Evolutionary conservation across 2,888 invertebrate species (phyloP), one percentile per base, ranked within the genome.

Genomic region (Parnassius orleans): DNA sequence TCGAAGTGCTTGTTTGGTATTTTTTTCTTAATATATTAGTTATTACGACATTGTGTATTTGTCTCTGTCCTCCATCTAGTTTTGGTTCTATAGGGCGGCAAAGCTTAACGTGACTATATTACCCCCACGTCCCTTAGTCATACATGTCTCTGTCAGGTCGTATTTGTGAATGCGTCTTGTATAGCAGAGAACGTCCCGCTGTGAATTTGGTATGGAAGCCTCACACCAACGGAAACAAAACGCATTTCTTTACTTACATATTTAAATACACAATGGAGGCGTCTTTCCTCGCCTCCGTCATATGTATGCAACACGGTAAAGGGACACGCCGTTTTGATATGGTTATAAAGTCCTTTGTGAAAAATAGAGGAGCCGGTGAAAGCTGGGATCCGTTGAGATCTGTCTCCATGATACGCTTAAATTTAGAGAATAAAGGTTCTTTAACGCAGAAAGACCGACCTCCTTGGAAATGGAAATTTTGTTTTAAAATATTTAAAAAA

Each of bases 311-410:
- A 76, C 83, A 75, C 87, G 81, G 84, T 84, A 77, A 81, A 87
- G 85, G 90, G 88, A 90, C 86, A 87, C 84, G 84, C 84, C 80
- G 86, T 54, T 89, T 90, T 90, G 90, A 91, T 90, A 90, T 91
- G 91, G 90, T 90, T 90, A 90, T 91, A 88, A 91, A 87, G 82
- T 87, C 83, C 87, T 90, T 91, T 90, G 89, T 88, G 78, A 81
- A 73, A 58, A 74, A 80, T 80, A 80, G 87, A 86, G 87, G 86
- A 87, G 80, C 80, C 85, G 86, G 81, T 83, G 79, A 77, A 80
- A 84, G 78, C 76, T 47, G 57, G 76, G 72, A 65, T 78, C 65
- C 66, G 68, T 61, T 69, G 80, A 88, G 88, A 89, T 90, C 87
- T 87, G 86, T 90, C 86, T 86, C 83, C 81, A 73, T 84, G 89